These are phyloP conservation scores for Polypterus bichir DNA, from an alignment of 2,113 vertebrate genomes.

Conservation along the genomic window DNA sequence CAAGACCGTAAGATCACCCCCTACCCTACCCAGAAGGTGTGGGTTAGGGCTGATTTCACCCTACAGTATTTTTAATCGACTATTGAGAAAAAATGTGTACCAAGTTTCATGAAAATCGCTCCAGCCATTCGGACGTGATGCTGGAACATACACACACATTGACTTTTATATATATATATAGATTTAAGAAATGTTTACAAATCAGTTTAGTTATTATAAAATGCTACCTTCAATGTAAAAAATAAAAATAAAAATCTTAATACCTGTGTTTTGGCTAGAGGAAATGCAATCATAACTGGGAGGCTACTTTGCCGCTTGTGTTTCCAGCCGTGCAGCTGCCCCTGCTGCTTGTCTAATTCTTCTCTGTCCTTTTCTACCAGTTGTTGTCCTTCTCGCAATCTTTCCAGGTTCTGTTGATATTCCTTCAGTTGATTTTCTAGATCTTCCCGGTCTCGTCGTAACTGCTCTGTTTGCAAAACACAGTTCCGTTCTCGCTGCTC, in stretches of 20 bases:
- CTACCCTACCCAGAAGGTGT: no score
- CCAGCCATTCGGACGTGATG: no score
- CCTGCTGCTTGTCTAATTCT: constrained; percentile 33
- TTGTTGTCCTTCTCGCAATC: constrained; percentile 48
- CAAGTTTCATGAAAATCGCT: no score
- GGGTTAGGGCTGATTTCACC: no score
- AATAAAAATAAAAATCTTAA: constrained; percentile 6
- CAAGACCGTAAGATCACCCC: no score
- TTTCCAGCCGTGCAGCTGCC: constrained; percentile 52
- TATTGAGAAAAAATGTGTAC: no score
- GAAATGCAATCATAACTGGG: constrained; percentile 41
- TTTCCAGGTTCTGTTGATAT: constrained; percentile 51
- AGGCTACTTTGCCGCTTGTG: constrained; percentile 54
- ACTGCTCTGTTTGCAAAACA: constrained; percentile 31
- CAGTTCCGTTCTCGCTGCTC: constrained; percentile 35
- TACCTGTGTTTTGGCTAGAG: constrained; percentile 35
- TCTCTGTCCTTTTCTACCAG: constrained; percentile 46
- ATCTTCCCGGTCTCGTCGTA: constrained; percentile 25
- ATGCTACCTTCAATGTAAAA: rapidly evolving
- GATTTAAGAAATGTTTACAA: no score
- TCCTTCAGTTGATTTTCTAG: constrained; percentile 45
- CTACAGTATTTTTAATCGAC: no score
- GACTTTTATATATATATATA: no score
- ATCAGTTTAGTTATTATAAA: neutral
- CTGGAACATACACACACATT: no score